Evolutionary conservation across 2,888 invertebrate genomes (phyloP), one percentile per base, ranked within the genome.

Genomic region (Silvanus unidentatus): DNA sequence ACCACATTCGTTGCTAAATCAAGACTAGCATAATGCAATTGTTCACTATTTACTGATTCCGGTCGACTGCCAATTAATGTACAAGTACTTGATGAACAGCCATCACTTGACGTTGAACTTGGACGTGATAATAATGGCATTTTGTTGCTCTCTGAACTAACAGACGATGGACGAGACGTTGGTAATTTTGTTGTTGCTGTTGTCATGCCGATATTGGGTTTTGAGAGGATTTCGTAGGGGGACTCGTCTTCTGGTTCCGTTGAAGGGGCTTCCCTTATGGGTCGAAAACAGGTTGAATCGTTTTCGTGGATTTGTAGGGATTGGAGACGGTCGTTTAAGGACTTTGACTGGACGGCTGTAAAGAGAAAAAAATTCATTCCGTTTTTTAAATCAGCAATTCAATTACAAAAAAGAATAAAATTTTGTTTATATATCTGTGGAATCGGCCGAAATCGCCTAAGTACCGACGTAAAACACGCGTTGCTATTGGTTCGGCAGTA

Each of bases 21-120:
- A 50, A 84, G 71, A 56, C 80, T 83, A 36, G 82, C 84, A 63
- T 84, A 84, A 60, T 81, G 78, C 43, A 86, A 65, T 55, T 55
- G 53, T 29, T 67, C 66, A 43, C 65, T 64, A 39, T 67, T 67
- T 1, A 67, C 66, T 16, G 69, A 69, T 22, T 67, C 66, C n/a
- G 70, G 68, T 41, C 71, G 58, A 2, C 69, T 68, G 44, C 66
- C 65, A n/a, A 69, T 66, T 11, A 69, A 40, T 6, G 70, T 70
- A 11, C 70, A 68, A 41, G 60, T 59, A 41, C 59, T 59, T 15
- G 68, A 63, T 14, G 69, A 69, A 42, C 55, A 59, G 14, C 68
- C 49, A 29, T 71, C 71, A 52, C 71, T 71, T 8, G 69, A 66
- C 2, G 68, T 64, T 0, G 70, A 70, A 42, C 64, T 65, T 1